These are phyloP conservation scores for Himalopsyche tibetana DNA, from an alignment of 2,888 invertebrate genomes.

Conservation along the genomic window DNA sequence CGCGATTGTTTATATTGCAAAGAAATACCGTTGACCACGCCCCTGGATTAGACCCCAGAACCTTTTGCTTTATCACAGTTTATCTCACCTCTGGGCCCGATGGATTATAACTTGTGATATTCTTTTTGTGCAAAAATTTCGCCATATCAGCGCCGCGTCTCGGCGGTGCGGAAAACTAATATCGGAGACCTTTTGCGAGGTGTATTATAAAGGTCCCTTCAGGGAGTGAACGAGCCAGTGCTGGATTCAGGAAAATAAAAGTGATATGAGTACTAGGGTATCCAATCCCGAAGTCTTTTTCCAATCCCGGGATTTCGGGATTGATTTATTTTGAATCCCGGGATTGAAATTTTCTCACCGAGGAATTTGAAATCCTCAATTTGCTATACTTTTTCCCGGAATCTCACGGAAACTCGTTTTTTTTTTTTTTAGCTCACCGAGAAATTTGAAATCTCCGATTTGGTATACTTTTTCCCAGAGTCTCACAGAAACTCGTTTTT, in stretches of 20 bases:
- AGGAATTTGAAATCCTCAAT: too few relatives aligned
- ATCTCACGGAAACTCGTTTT: too few relatives aligned
- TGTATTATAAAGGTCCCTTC: conserved; percentile 18
- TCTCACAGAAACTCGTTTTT: too few relatives aligned
- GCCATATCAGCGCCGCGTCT: conserved; percentile 27
- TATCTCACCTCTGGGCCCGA: conserved; percentile 56
- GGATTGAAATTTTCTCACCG: too few relatives aligned
- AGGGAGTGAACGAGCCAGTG: not conserved
- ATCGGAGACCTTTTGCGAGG: conserved; percentile 28
- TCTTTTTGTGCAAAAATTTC: conserved; percentile 34
- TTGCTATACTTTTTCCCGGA: too few relatives aligned
- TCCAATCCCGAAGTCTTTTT: too few relatives aligned
- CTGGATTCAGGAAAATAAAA: not conserved
- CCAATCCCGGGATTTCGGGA: too few relatives aligned
- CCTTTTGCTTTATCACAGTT: conserved; percentile 56
- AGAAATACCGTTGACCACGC: not conserved
- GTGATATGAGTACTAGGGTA: not conserved
- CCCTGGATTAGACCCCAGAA: not conserved
- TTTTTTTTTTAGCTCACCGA: too few relatives aligned
- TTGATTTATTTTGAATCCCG: too few relatives aligned
- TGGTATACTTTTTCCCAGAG: too few relatives aligned
- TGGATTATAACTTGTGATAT: conserved; percentile 55
- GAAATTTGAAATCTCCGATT: too few relatives aligned
- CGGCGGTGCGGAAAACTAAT: conserved; percentile 31
- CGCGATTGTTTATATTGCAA: too few relatives aligned